A percentile compares a stretch with the other conserved stretches of the same genome.
Conservation (phyloP, 2,113 vertebrate species). For the Nicator chloris region DNA sequence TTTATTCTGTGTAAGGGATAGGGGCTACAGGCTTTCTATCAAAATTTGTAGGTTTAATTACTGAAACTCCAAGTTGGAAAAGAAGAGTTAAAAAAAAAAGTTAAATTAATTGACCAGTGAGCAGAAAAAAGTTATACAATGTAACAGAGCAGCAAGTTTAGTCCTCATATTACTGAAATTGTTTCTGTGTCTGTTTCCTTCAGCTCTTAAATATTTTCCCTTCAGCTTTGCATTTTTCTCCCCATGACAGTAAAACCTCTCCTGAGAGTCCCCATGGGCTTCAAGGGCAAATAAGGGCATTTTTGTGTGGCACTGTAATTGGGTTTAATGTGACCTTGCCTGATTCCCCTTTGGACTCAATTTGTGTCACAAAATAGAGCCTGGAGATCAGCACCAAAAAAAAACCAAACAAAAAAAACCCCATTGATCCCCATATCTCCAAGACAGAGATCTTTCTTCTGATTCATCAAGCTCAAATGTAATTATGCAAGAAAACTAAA, state of each 20-base stretch:
- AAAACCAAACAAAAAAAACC: neutral
- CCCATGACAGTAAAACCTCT: neutral
- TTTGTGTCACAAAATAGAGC: neutral
- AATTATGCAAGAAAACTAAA: neutral
- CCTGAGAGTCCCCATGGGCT: neutral
- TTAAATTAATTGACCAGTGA: neutral
- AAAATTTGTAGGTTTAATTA: conserved; percentile 25
- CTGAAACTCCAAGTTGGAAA: neutral
- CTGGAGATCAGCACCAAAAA: neutral
- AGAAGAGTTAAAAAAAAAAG: neutral
- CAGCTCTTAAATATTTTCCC: neutral
- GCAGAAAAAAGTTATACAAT: neutral
- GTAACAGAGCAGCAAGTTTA: neutral
- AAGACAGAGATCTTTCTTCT: neutral
- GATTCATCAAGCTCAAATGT: neutral
- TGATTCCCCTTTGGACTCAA: neutral
- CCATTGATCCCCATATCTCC: neutral
- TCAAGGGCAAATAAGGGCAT: neutral
- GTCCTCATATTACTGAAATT: neutral
- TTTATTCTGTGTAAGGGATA: neutral
- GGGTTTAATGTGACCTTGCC: neutral
- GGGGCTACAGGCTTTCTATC: neutral
- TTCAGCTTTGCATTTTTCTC: neutral
- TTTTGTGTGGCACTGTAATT: neutral
- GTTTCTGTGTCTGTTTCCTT: neutral